These are phyloP conservation scores for Scyliorhinus canicula DNA, from an alignment of 2,797 vertebrate genomes.

Conservation along the genomic window DNA sequence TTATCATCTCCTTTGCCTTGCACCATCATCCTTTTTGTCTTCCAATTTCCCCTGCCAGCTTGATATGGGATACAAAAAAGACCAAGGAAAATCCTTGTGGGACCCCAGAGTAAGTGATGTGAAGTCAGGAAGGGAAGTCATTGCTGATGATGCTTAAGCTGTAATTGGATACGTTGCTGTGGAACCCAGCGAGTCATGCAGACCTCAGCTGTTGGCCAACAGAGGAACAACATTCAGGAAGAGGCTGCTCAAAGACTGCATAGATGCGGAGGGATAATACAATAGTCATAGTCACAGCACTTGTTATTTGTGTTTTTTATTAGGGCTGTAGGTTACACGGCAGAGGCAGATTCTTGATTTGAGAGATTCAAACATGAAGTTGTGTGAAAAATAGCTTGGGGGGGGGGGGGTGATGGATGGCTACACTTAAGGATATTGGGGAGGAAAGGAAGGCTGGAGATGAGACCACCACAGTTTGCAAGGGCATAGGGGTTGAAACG, in stretches of 20 bases:
- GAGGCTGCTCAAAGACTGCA: neutral
- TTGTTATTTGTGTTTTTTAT: neutral
- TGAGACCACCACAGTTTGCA: neutral
- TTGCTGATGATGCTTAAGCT: neutral
- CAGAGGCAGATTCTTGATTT: neutral
- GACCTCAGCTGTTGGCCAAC: neutral
- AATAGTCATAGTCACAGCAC: neutral
- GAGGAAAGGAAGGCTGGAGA: neutral
- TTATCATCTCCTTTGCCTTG: no score
- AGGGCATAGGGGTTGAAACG: neutral
- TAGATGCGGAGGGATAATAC: neutral
- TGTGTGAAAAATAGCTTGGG: neutral
- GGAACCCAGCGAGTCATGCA: neutral
- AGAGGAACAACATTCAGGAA: neutral
- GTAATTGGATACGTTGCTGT: neutral
- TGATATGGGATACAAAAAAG: neutral
- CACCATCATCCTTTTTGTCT: no score
- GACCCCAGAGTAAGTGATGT: neutral
- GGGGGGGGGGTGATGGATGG: no score
- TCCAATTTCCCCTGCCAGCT: neutral
- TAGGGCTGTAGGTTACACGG: neutral
- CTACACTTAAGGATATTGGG: neutral
- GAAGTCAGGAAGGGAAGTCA: neutral
- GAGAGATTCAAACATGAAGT: neutral
- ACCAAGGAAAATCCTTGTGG: neutral